Conservation (phyloP, 2,113 vertebrate species). For the Paralichthys olivaceus region DNA sequence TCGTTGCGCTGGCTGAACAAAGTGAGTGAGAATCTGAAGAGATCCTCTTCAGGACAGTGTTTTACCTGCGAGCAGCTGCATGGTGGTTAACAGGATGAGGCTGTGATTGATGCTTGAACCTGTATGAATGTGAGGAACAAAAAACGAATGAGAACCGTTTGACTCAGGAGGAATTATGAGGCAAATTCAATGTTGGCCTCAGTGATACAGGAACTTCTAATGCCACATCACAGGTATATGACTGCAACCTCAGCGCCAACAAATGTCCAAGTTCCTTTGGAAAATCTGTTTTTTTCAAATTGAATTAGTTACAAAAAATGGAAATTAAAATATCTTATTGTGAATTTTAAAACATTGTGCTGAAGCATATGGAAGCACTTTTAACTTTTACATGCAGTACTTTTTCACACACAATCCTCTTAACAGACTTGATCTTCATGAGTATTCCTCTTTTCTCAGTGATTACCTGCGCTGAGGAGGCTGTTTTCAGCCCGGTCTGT, state of each 20-base stretch:
- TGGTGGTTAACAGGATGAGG: not conserved
- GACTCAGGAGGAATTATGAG: not conserved
- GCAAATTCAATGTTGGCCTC: constrained; percentile 5
- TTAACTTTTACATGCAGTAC: not conserved
- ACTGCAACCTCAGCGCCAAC: not conserved
- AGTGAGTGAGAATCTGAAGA: not conserved
- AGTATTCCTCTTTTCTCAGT: not conserved
- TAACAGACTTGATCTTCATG: not conserved
- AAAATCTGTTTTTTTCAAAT: not conserved
- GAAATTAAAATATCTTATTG: not conserved
- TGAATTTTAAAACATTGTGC: not conserved
- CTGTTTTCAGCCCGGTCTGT: no score
- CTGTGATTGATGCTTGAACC: not conserved
- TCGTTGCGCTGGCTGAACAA: not conserved
- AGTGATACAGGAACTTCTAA: not conserved
- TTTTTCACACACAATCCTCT: no score
- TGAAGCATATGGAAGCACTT: not conserved
- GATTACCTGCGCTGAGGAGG: not conserved
- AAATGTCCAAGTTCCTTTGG: constrained; percentile 6
- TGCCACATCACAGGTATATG: not conserved
- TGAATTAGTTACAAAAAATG: not conserved
- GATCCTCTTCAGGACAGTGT: not conserved
- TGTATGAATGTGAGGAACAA: not conserved
- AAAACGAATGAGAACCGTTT: not conserved
- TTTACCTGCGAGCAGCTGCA: constrained; percentile 11